phyloP scores from a whole-genome alignment of 2,113 vertebrate species.

The Herpetotheres cachinnans region DNA sequence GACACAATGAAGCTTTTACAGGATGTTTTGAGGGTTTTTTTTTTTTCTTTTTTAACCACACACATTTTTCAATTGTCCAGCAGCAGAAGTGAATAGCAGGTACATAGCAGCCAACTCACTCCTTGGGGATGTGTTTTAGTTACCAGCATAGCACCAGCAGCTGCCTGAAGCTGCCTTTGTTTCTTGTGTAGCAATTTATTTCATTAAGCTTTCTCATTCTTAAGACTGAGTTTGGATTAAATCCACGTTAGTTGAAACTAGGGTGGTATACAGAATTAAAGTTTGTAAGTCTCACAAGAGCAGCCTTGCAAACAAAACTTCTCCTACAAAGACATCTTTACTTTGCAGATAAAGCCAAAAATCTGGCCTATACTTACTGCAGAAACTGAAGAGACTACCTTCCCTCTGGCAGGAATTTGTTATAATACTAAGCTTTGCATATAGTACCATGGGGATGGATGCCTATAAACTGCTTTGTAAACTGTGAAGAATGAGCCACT shows the following conservation, averaged over 20 bases:
- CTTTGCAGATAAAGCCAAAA: neutral
- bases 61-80: neutral
- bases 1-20: neutral
- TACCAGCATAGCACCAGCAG: neutral
- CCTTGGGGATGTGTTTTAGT: neutral
- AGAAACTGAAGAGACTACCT: neutral
- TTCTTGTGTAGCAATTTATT: neutral
- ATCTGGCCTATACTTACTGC: neutral
- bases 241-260: neutral
- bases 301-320: constrained; percentile 2
- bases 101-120: neutral
- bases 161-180: neutral
- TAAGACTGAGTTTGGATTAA: neutral
- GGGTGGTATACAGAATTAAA: neutral
- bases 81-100: neutral
- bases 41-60: neutral
- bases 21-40: neutral
- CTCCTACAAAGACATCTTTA: neutral
- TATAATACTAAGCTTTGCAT: neutral
- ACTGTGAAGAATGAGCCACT: neutral
- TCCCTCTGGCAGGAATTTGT: neutral
- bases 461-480: neutral
- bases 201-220: neutral
- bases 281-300: constrained; percentile 28
- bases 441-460: neutral